A percentile compares a stretch with the other conserved stretches of the same genome.
These are phyloP conservation scores for Pelobates cultripes DNA, from an alignment of 2,797 vertebrate genomes.

Conservation along the genomic window DNA sequence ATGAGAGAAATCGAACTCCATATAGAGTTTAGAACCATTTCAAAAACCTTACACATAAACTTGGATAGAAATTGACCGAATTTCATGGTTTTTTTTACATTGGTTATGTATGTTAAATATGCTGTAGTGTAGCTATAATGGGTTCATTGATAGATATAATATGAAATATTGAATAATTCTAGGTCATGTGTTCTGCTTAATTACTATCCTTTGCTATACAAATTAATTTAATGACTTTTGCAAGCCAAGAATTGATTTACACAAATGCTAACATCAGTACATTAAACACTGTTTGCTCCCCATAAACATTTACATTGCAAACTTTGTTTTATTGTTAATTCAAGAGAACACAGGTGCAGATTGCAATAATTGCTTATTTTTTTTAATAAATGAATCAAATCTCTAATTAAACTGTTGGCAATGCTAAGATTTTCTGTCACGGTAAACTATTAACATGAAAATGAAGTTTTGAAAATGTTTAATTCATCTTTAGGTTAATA, in stretches of 20 bases:
- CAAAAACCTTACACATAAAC: too few species aligned
- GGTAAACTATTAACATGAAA: background rate
- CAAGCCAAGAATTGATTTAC: constrained; percentile 34
- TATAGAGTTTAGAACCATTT: too few species aligned
- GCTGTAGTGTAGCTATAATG: background rate
- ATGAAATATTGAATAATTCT: constrained; percentile 35
- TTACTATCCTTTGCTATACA: constrained; percentile 33
- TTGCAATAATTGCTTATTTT: background rate
- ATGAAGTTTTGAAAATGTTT: background rate
- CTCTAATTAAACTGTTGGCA: background rate
- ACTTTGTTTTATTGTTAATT: background rate
- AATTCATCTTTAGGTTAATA: too few species aligned
- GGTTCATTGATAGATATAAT: constrained; percentile 16
- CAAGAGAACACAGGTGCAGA: constrained; percentile 5
- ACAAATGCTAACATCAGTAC: constrained; percentile 22
- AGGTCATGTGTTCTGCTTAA: constrained; percentile 40
- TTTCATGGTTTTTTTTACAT: background rate
- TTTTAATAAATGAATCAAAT: background rate
- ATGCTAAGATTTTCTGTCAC: background rate
- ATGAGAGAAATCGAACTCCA: too few species aligned
- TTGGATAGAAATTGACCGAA: too few species aligned
- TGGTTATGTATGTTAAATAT: constrained; percentile 24
- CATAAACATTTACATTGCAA: constrained; percentile 16
- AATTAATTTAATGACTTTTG: constrained; percentile 27
- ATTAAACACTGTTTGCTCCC: constrained; percentile 4